Percentiles rank a stretch among this genome's conserved stretches.
Conservation (phyloP, 1,140 invertebrate species). For the Megalonaias nervosa region DNA sequence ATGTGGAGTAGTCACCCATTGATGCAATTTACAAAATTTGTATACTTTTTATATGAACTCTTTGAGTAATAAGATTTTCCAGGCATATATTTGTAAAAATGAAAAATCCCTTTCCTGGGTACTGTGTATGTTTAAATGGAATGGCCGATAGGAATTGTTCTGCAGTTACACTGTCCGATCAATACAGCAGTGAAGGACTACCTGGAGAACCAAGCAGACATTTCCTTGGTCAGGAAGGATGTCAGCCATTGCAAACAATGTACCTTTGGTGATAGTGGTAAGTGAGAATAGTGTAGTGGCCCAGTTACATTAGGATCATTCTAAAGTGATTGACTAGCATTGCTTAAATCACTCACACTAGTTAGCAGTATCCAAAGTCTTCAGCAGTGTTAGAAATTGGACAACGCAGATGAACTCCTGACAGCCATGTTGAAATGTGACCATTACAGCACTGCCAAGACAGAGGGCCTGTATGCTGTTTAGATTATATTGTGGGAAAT, state of each 20-base stretch:
- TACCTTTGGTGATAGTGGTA: conserved; percentile 21
- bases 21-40: too few relatives aligned
- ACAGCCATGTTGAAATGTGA: conserved; percentile 2
- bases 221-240: neutral
- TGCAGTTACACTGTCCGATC: neutral
- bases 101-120: too few relatives aligned
- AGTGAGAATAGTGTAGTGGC: conserved; percentile 26
- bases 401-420: neutral
- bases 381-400: neutral
- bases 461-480: neutral
- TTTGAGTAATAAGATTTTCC: too few relatives aligned
- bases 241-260: conserved; percentile 31
- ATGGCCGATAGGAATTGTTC: neutral
- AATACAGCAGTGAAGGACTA: neutral
- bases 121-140: too few relatives aligned
- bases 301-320: conserved; percentile 9
- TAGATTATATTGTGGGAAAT: neutral
- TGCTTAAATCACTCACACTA: conserved; percentile 29
- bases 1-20: too few relatives aligned
- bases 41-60: too few relatives aligned
- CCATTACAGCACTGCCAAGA: conserved; percentile 8
- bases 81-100: too few relatives aligned
- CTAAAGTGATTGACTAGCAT: conserved; percentile 21
- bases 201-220: neutral
- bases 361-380: conserved; percentile 10